Evolutionary conservation across 1,140 invertebrate genomes (phyloP), one percentile per base, ranked within the genome.

Genomic region (Zaprionus davidi): DNA sequence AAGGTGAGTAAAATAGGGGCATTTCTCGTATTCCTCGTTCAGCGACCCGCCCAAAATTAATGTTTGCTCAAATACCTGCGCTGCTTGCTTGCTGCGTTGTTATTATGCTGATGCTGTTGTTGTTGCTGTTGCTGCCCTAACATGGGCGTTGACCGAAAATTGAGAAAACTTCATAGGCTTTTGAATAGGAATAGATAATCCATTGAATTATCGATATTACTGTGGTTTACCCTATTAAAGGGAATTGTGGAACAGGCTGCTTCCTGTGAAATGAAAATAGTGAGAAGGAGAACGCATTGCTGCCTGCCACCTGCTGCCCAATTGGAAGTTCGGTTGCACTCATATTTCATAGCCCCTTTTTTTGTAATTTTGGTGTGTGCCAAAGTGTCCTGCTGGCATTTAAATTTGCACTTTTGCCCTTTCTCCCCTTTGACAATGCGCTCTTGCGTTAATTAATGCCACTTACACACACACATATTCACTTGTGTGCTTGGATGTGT

Each of bases 121-220:
- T 86, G 76, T 59, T 81, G 69, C 71, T 79, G 74, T 65, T 86
- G 76, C 63, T 81, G 69, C 71, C 73, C 55, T 70, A 62, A 85
- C 77, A 91, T 91, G 88, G 88, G 88, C 88, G 88, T 91, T 91
- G 88, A 91, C 88, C 88, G 64, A 91, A 90, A 85, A 81, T 28
- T 71, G 44, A 56, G 26, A 56, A 44, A 49, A 46, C 11, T 65
- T 9, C 9, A 49, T 12, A 49, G 9, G 2, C 17, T 9, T 1
- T n/a, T 2, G 4, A 49, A 20, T 20, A 12, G 46, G 3, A 20
- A n/a, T n/a, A 17, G 7, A 11, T 51, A 51, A 24, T 51, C 17
- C 4, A 12, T 22, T 12, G 20, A 56, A 31, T 17, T 28, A 9
- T 13, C 26, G 7, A 46, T 46, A 17, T 9, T 17, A 7, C 2